These are phyloP conservation scores for Amphiduros pacificus DNA, from an alignment of 2,888 invertebrate genomes.

Conservation along the genomic window DNA sequence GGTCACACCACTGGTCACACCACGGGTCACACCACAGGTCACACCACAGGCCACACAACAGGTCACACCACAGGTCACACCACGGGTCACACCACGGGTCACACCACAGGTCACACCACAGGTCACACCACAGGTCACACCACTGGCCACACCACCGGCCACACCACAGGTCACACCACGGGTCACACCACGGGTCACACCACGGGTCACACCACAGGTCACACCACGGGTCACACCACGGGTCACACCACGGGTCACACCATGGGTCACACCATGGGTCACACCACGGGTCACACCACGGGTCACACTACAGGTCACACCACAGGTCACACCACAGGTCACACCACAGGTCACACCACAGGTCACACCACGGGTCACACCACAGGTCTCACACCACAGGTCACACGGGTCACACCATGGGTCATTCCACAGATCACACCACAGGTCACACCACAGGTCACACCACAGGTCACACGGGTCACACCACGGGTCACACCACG, in stretches of 20 bases:
- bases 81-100: not conserved
- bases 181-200: not conserved
- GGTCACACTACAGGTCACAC: not conserved
- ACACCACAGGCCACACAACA: not conserved
- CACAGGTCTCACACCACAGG: too few relatives aligned
- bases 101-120: not conserved
- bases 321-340: not conserved
- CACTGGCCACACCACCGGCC: not conserved
- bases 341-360: not conserved
- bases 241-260: not conserved
- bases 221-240: not conserved
- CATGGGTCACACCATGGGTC: not conserved
- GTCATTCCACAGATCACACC: too few relatives aligned
- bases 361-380: not conserved
- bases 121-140: not conserved
- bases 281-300: not conserved
- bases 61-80: not conserved
- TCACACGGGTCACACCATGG: too few relatives aligned
- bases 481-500: not conserved
- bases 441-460: not conserved
- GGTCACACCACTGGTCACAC: not conserved
- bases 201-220: not conserved
- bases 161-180: not conserved
- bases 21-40: not conserved
- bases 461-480: not conserved